A percentile compares a stretch with the other conserved stretches of the same genome.
Evolutionary conservation across 2,888 invertebrate species (phyloP).

Genomic region (Achlya flavicornis): DNA sequence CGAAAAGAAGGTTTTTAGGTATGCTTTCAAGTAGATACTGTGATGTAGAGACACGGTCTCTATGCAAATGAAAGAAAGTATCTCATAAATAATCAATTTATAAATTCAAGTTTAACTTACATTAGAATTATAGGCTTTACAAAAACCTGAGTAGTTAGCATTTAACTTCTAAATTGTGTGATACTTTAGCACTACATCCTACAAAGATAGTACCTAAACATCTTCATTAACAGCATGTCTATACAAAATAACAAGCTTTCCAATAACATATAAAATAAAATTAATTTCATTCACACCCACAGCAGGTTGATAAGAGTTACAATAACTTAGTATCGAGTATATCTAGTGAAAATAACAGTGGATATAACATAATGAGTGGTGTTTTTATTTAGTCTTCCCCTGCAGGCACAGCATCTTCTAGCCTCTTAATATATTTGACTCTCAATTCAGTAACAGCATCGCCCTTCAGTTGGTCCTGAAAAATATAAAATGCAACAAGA

Average conservation of each 20-base stretch:
- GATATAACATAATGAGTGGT: background rate
- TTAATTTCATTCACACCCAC: background rate
- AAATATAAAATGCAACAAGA: slow-evolving; percentile 20
- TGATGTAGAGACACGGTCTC: too few relatives aligned
- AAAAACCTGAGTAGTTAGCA: too few relatives aligned
- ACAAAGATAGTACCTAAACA: too few relatives aligned
- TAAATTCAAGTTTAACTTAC: too few relatives aligned
- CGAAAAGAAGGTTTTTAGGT: too few relatives aligned
- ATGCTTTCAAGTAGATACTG: too few relatives aligned
- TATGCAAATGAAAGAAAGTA: too few relatives aligned
- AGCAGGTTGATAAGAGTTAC: background rate
- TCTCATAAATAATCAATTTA: too few relatives aligned
- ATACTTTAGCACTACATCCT: too few relatives aligned
- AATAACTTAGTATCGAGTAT: background rate
- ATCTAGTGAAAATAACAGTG: background rate
- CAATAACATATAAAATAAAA: background rate
- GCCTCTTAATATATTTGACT: slow-evolving; percentile 95
- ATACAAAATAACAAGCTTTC: background rate
- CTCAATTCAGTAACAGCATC: slow-evolving; percentile 96
- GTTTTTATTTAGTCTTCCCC: slow-evolving; percentile 93
- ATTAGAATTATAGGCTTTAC: too few relatives aligned
- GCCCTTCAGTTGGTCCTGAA: slow-evolving; percentile 96
- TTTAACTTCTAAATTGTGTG: too few relatives aligned
- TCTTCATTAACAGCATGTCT: background rate
- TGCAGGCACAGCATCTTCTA: slow-evolving; percentile 99